Base-by-base conservation (phyloP, 1,140 invertebrate species). In the Pseudomyrmex cubaensis region DNA sequence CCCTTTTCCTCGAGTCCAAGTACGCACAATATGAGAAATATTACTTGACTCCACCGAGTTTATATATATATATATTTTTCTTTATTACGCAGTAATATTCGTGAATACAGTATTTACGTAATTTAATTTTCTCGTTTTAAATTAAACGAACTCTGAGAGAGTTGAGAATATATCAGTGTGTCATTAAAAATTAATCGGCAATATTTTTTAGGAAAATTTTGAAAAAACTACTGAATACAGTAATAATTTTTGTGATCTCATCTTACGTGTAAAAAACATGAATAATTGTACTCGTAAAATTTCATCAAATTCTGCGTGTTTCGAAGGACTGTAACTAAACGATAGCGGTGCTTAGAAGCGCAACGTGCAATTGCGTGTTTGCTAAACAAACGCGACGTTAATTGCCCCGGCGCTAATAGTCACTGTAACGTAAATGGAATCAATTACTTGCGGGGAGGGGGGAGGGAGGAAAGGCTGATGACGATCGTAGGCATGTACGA, bases 351-450 rank as follows among this genome's bases (percentile, higher is more conserved):
- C 48, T 69, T 35, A 67, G 50, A 35, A 35, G 17, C 35, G 25
- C 13, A n/a, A 9, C 62, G 13, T 54, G 67, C 63, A 77, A 77
- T 48, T 77, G 70, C 54, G 25, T 88, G 83, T 87, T 85, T 87
- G 86, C 64, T 77, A 77, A 85, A 82, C 66, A 87, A 88, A 87
- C 86, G 75, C 77, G 44, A 57, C 86, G 86, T 87, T 88, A 88
- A 88, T 88, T 85, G 77, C 69, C 22, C 15, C 9, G 35, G 70
- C 25, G 74, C 20, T 82, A 59, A 72, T 87, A 85, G 83, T 87
- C 85, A 88, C 87, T 82, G 85, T 82, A 67, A 87, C 70, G 83
- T 54, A 84, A 87, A 84, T 69, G 66, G 59, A 59, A 84, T 87
- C 82, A 72, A 84, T 75, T 73, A 67, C 48, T 78, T n/a, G 48